Evolutionary conservation across 53 echinoderm and acorn worm species (phyloP), one percentile per base, ranked within the genome.

Genomic region (Luidia sarsii): DNA sequence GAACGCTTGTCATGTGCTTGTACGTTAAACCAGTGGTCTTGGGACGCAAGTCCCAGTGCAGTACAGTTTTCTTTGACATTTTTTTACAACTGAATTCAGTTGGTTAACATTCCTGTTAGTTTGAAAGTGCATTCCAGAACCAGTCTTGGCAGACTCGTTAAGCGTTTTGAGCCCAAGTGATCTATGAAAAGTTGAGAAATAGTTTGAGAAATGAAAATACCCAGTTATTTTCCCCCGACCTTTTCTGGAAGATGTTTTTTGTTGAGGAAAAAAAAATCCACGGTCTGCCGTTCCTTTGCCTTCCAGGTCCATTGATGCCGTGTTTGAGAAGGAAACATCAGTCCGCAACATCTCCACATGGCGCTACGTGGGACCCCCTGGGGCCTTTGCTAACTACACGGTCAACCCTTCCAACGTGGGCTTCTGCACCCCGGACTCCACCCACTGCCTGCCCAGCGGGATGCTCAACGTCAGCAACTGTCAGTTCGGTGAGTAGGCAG

Each of bases 381-480:
- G 64, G 31, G 69, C 89, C 69, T 86, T 94, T 69, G 90, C 88
- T 7, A 94, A 91, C 33, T 82, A 82, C 57, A 80, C 82, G 3
- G 49, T 60, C 16, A 85, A 94, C 59, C 94, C 94, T 3, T 75
- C 74, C 50, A 94, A 94, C 51, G 50, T 64, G 33, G 94, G 91
- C 14, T 94, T 94, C 72, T 94, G 94, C 64, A 91, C 88, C 39
- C 94, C 94, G 15, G 45, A 88, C 54, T 27, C 34, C 9, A 36
- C 13, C 14, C 60, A 85, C 39, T 94, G 94, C 46, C 75, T 85
- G 64, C 94, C 94, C 25, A 80, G 89, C 15, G 94, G 94, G 6
- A 46, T 94, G 25, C 53, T 94, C 0, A 94, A 88, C 71, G 68
- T 81, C 81, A 65, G 65, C 54, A 67, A 65, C 60, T 81, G 65